Evolutionary conservation across 64 coral and sea anemone genomes (phyloP), one percentile per base, ranked within the genome.

Genomic region (Montipora cactus): DNA sequence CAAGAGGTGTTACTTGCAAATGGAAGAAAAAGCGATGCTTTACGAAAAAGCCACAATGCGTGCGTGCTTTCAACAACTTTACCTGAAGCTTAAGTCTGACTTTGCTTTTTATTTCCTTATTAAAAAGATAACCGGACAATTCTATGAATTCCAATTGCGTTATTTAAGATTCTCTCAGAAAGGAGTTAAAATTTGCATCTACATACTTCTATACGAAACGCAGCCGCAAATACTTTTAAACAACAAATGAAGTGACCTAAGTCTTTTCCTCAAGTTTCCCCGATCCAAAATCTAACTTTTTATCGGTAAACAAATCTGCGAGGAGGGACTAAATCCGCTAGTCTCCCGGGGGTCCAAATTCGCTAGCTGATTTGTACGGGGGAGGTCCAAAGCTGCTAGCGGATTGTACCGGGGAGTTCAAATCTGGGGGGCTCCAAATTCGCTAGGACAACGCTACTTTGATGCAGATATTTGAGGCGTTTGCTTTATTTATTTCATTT

Each of bases 21-120:
- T 25, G 25, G 25, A 25, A 25, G 25, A 25, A 25, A 25, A 25
- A 25, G 25, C 25, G 25, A 25, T 25, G 25, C 25, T 25, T 25
- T 25, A 1, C 25, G 25, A 25, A 25, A 25, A 25, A 25, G 25
- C 25, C 25, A 25, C 25, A 25, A 25, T 25, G 25, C 25, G 25
- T 25, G 25, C 25, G 25, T 25, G 25, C 25, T 25, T 25, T 25
- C 25, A 25, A 25, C 25, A 25, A 25, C 25, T 25, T 25, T 25
- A 25, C 25, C 25, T 25, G 25, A 25, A 25, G 25, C 2, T 16
- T 25, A 25, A 25, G 25, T 25, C 25, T 69, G 67, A 7, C 67
- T 69, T 69, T 69, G 67, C 67, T 70, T 70, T 16, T 70, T 70
- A 28, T 70, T 70, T 21, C 67, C 67, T 70, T 70, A 21, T 70